Evolutionary conservation across 2,888 invertebrate genomes (phyloP), one percentile per base, ranked within the genome.

Genomic region (Euphydryas editha): DNA sequence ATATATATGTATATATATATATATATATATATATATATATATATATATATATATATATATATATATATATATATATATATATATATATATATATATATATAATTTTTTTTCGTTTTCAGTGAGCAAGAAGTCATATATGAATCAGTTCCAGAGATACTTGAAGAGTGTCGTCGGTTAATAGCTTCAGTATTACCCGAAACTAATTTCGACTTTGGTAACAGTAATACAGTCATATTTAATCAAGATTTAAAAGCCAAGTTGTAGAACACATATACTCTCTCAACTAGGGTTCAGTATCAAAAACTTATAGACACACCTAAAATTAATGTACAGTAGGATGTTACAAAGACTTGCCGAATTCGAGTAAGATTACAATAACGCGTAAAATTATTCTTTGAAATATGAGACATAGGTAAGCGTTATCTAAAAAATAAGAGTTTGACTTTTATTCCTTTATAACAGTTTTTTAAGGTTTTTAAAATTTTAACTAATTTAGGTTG

Each of bases 161-260:
- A 77, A 6, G 72, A 78, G n/a, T 83, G 81, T 59, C 76, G 75
- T 24, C 74, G 65, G 36, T 78, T 90, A 62, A 73, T 90, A 62
- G 72, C 44, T 18, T 81, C 85, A 13, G 77, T 88, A 56, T 67
- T 86, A 60, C 90, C 91, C 7, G 44, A 69, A 0, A 77, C 85
- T 37, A 60, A 59, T 15, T 79, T 83, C 3, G 80, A 84, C 44
- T 88, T 86, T 68, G 77, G 77, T 17, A 75, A 73, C 10, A 74
- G 66, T 13, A 90, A 88, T 73, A 61, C 78, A 0, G 88, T 88
- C n/a, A 77, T 90, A 1, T 61, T 83, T 24, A 62, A 55, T 42
- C 15, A 51, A 13, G 49, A 51, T n/a, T 5, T 51, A 11, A 51
- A 51, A 24, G 49, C 49, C 5, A 51, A 51, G 8, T 24, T 51